Base-by-base conservation (phyloP, 1,140 invertebrate genomes). In the Drosophila lini region DNA sequence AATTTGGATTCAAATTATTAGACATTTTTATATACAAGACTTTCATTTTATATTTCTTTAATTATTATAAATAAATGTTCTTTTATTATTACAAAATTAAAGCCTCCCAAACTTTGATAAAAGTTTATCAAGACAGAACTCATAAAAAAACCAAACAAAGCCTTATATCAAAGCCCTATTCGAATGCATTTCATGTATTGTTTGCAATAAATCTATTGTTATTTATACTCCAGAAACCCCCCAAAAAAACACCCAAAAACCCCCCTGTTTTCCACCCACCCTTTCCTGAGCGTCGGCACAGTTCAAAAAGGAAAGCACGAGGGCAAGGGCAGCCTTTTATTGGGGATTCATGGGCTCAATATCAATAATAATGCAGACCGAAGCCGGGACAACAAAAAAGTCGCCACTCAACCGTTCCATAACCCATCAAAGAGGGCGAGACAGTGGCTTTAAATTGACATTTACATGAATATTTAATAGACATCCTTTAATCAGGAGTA, bases 381-480 rank as follows among this genome's bases (percentile, higher is more conserved):
- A 47, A 53, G 53, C n/a, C 47, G 40, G 36, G 63, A 41, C 59
- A 74, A 81, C 73, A 80, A 78, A 70, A 88, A 83, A 45, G 64
- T 69, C 83, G 71, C 71, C 83, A 86, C 78, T 69, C 56, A 19
- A 42, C 40, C 52, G 55, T 32, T 41, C 47, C 19, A 47, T 16
- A 52, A 31, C 64, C 42, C 50, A 68, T 80, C 44, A 47, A 36
- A 34, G 8, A 42, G 7, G 47, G 45, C 34, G 58, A 31, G 47
- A 40, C 47, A 70, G 77, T 63, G 69, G 83, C 88, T 84, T 91
- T 91, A 91, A 91, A 91, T 88, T 89, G 88, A 81, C 88, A 91
- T 91, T 91, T 88, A 91, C 81, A 91, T 91, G 82, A 91, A 91
- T 91, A 91, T 88, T 91, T 91, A 91, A 91, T 91, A 69, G 61